A percentile compares a stretch with the other conserved stretches of the same genome.
These are phyloP conservation scores for Eumeta japonica DNA, from an alignment of 1,140 invertebrate genomes.

Conservation along the genomic window DNA sequence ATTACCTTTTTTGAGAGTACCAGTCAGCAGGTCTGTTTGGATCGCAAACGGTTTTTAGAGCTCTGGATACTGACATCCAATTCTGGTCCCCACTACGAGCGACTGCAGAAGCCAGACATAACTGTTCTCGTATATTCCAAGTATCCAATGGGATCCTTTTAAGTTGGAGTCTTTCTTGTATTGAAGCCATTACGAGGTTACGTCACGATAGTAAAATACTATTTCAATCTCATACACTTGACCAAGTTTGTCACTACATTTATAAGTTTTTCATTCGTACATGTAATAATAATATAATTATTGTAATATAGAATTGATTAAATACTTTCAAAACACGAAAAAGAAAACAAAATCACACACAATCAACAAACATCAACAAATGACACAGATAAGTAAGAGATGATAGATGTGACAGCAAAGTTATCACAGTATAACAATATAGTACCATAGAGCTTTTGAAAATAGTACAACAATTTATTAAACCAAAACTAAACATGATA, in stretches of 20 bases:
- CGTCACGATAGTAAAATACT: conserved; percentile 4
- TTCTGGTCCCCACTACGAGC: conserved; percentile 88
- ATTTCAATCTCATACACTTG: neutral
- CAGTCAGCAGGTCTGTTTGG: conserved; percentile 78
- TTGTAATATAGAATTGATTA: too few relatives aligned
- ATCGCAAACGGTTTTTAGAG: conserved; percentile 71
- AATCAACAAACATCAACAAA: neutral
- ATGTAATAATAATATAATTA: too few relatives aligned
- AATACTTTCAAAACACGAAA: neutral
- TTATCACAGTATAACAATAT: too few relatives aligned
- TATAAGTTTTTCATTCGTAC: neutral
- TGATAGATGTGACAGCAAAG: too few relatives aligned
- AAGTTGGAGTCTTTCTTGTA: conserved; percentile 63
- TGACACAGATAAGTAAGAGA: neutral
- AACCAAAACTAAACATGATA: too few relatives aligned
- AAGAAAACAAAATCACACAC: neutral
- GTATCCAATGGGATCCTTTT: conserved; percentile 74
- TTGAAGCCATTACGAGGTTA: conserved; percentile 49
- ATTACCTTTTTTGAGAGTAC: conserved; percentile 79
- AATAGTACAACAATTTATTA: too few relatives aligned
- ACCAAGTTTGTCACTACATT: neutral
- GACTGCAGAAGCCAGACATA: conserved; percentile 85
- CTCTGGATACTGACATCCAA: conserved; percentile 88
- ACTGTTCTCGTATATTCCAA: conserved; percentile 82
- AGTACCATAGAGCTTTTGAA: too few relatives aligned